Percentiles rank a stretch among this genome's conserved stretches.
Conservation (phyloP, 2,888 invertebrate genomes). For the Gibbula magus region DNA sequence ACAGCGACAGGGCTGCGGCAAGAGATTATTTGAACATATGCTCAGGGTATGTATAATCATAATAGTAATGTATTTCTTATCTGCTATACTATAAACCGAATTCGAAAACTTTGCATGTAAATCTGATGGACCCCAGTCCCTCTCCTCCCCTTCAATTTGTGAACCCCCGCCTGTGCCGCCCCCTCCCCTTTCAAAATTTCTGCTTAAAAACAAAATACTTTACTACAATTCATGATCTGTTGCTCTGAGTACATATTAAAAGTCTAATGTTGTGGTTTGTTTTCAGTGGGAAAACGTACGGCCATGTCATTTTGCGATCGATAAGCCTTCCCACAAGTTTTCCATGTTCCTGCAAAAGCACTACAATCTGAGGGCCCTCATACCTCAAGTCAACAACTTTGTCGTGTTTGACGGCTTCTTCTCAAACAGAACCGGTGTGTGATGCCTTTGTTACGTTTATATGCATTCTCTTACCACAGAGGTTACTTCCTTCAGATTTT, state of each 20-base stretch:
- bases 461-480: background rate
- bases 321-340: constrained; percentile 93
- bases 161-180: no score
- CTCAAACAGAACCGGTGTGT: constrained; percentile 58
- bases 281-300: constrained; percentile 82
- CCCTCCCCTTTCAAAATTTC: no score
- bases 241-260: background rate
- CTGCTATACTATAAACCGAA: no score
- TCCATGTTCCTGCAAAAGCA: constrained; percentile 89
- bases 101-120: no score
- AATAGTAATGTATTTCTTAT: no score
- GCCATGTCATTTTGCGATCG: constrained; percentile 89
- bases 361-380: constrained; percentile 82
- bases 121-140: no score
- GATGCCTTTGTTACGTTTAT: background rate
- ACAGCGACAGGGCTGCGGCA: constrained; percentile 91
- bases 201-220: no score
- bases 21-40: constrained; percentile 90
- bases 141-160: no score
- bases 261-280: constrained; percentile 17
- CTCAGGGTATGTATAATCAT: constrained; percentile 79
- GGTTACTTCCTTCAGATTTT: background rate
- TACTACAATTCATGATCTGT: no score
- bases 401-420: constrained; percentile 91
- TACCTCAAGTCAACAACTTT: constrained; percentile 91